phyloP scores from a whole-genome alignment of 1,140 invertebrate species.

The Drosophila novamexicana region DNA sequence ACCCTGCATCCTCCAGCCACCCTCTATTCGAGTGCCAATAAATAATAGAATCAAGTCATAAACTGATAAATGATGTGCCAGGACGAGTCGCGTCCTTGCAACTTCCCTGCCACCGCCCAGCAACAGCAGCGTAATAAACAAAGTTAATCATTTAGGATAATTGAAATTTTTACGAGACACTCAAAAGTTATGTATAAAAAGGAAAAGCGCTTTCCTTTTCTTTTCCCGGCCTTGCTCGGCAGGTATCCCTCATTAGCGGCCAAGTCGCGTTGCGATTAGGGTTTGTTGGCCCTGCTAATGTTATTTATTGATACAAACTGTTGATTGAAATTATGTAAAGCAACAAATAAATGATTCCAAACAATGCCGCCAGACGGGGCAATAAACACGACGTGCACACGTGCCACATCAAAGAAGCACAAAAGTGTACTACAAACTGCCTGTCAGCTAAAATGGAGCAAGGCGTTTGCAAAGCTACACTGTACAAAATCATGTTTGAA shows the following conservation, averaged over 20 bases:
- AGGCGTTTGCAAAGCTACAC: constrained; percentile 7
- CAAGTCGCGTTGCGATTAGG: not conserved
- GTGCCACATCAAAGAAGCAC: constrained; percentile 20
- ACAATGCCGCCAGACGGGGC: constrained; percentile 10
- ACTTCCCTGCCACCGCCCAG: not conserved
- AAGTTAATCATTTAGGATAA: constrained; percentile 84
- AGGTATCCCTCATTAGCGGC: constrained; percentile 64
- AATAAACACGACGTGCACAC: constrained; percentile 13
- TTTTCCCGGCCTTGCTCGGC: constrained; percentile 20
- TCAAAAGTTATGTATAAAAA: constrained; percentile 55
- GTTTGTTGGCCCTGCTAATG: constrained; percentile 34
- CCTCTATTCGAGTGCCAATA: constrained; percentile 73
- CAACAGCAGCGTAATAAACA: constrained; percentile 66
- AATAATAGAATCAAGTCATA: constrained; percentile 84
- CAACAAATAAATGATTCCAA: constrained; percentile 25
- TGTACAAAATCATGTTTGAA: not conserved
- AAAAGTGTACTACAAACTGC: constrained; percentile 33
- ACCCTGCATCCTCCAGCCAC: not conserved
- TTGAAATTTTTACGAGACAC: constrained; percentile 84
- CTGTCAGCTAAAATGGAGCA: constrained; percentile 45
- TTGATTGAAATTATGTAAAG: constrained; percentile 63
- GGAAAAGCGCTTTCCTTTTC: constrained; percentile 15
- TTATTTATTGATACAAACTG: constrained; percentile 74
- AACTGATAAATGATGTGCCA: constrained; percentile 79
- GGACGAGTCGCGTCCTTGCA: constrained; percentile 14